These are phyloP conservation scores for Gibbula magus DNA, from an alignment of 2,888 invertebrate genomes.

Conservation along the genomic window DNA sequence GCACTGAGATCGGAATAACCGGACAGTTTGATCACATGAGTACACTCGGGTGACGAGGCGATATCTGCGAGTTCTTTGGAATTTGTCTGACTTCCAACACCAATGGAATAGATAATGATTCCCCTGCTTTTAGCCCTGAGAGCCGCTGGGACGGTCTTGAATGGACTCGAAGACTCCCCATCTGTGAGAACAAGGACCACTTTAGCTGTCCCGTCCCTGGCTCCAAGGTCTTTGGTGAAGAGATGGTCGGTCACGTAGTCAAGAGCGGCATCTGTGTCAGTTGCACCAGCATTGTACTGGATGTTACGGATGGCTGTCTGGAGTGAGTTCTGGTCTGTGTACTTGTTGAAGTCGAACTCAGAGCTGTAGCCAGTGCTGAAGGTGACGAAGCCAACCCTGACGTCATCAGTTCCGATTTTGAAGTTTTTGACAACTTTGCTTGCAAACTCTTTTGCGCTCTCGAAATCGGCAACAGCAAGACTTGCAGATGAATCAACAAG, in stretches of 20 bases:
- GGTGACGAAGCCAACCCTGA: conserved; percentile 72
- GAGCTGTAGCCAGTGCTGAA: conserved; percentile 70
- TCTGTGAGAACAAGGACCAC: conserved; percentile 50
- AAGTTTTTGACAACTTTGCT: conserved; percentile 68
- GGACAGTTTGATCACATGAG: conserved; percentile 44
- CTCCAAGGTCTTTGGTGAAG: conserved; percentile 40
- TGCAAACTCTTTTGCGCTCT: conserved; percentile 65
- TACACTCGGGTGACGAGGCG: conserved; percentile 49
- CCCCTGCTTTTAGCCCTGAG: conserved; percentile 33
- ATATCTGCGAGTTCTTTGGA: conserved; percentile 44
- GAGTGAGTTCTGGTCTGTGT: conserved; percentile 36
- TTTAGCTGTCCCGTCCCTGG: conserved; percentile 45
- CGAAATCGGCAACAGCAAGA: conserved; percentile 68
- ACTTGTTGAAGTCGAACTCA: conserved; percentile 62
- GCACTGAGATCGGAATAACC: conserved; percentile 42
- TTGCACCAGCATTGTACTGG: conserved; percentile 44
- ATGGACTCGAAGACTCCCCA: conserved; percentile 44
- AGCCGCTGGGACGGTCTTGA: conserved; percentile 39
- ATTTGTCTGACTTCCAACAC: conserved; percentile 37
- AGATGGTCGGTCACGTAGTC: conserved; percentile 41
- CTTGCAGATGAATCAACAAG: conserved; percentile 74
- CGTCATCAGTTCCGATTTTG: conserved; percentile 67
- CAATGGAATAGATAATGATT: conserved; percentile 48
- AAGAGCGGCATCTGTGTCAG: conserved; percentile 52
- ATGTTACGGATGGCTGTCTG: conserved; percentile 40